A percentile compares a stretch with the other conserved stretches of the same genome.
These are phyloP conservation scores for Sitobion miscanthi DNA, from an alignment of 1,140 invertebrate species.

Conservation along the genomic window DNA sequence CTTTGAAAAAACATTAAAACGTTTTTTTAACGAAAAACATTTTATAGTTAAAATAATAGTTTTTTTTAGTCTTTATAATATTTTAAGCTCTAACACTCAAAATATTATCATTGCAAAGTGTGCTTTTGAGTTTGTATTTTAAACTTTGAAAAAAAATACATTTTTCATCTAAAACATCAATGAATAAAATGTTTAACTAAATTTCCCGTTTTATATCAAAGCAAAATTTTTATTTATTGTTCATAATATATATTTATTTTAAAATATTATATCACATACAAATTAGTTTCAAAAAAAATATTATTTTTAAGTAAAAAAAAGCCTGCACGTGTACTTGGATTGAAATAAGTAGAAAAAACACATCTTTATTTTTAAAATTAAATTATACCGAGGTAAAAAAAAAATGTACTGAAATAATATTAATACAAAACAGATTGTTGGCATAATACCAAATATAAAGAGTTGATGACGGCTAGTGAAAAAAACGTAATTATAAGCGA, in stretches of 20 bases:
- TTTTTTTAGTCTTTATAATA: not conserved
- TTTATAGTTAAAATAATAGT: not conserved
- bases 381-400: constrained; percentile 49
- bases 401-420: constrained; percentile 45
- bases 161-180: not conserved
- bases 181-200: not conserved
- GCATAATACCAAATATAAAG: not conserved
- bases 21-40: not conserved
- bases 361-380: constrained; percentile 48
- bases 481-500: constrained; percentile 24
- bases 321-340: not conserved
- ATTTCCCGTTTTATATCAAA: not conserved
- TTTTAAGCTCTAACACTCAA: not conserved
- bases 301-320: constrained; percentile 24
- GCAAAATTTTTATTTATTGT: not conserved
- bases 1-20: not conserved
- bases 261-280: not conserved
- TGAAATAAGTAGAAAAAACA: constrained; percentile 39
- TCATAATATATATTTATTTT: constrained; percentile 12
- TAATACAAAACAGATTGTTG: constrained; percentile 45
- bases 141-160: not conserved
- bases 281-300: constrained; percentile 20
- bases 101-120: not conserved
- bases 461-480: not conserved
- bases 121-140: not conserved